Conservation (phyloP, 2,113 vertebrate genomes). For the Bucco capensis region DNA sequence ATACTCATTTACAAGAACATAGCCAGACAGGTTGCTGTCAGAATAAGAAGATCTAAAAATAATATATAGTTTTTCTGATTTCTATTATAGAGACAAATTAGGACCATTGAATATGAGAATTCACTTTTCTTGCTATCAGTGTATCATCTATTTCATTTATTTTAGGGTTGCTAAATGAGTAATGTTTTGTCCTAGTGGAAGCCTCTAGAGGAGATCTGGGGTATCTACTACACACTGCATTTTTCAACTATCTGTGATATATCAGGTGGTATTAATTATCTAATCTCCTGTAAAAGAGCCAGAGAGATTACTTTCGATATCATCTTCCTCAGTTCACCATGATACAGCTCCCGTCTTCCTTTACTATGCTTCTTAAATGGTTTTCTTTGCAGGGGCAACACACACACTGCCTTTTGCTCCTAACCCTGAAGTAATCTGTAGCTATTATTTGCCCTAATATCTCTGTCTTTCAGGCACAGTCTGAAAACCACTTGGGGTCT, state of each 20-base stretch:
- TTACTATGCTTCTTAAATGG: not conserved
- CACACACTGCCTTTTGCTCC: not conserved
- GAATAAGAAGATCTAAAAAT: not conserved
- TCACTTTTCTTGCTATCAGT: not conserved
- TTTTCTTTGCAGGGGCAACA: not conserved
- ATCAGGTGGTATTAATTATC: not conserved
- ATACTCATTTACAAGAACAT: not conserved
- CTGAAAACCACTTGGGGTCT: no score
- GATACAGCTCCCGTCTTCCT: not conserved
- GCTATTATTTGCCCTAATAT: slow-evolving; percentile 4
- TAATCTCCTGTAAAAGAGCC: not conserved
- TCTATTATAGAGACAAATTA: not conserved
- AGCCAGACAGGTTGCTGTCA: not conserved
- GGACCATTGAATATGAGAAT: not conserved
- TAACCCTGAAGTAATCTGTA: not conserved
- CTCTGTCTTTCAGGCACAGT: no score
- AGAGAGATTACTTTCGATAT: not conserved
- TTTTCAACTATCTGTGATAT: not conserved
- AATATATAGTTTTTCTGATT: not conserved
- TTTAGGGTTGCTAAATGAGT: not conserved
- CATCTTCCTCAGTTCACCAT: not conserved
- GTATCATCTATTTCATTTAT: not conserved
- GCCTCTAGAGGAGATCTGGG: not conserved
- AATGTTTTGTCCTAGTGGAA: not conserved
- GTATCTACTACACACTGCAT: not conserved